Conservation (phyloP, 1,140 invertebrate genomes). For the Paralvinella palmiformis region DNA sequence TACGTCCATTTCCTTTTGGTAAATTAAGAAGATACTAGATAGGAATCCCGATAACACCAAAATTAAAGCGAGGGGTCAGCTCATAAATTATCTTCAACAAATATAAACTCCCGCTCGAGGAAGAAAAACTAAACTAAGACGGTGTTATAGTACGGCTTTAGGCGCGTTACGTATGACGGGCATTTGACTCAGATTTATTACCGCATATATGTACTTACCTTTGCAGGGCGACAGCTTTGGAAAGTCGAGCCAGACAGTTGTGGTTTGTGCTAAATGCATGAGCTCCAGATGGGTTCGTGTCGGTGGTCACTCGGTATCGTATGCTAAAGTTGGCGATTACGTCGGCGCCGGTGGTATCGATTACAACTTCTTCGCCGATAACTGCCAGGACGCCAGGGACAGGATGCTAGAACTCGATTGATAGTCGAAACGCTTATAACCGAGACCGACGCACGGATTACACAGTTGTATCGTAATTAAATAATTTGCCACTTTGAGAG, state of each 20-base stretch:
- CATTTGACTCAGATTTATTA: no score
- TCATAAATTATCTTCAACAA: not conserved
- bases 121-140: not conserved
- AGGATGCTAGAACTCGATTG: not conserved
- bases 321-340: not conserved
- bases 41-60: no score
- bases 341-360: not conserved
- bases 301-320: not conserved
- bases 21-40: no score
- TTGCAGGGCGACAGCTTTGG: not conserved
- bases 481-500: no score
- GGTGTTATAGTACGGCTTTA: no score
- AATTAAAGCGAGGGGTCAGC: no score
- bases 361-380: not conserved
- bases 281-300: not conserved
- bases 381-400: not conserved
- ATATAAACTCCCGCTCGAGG: not conserved
- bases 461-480: no score
- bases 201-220: not conserved
- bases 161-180: no score
- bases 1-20: no score
- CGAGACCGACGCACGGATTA: no score
- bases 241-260: not conserved
- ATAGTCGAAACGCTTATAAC: not conserved
- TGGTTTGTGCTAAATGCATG: not conserved